Evolutionary conservation across 37 sponge, comb jelly and placozoan genomes (phyloP).

Genomic region (Halisarca cf. caerulea): DNA sequence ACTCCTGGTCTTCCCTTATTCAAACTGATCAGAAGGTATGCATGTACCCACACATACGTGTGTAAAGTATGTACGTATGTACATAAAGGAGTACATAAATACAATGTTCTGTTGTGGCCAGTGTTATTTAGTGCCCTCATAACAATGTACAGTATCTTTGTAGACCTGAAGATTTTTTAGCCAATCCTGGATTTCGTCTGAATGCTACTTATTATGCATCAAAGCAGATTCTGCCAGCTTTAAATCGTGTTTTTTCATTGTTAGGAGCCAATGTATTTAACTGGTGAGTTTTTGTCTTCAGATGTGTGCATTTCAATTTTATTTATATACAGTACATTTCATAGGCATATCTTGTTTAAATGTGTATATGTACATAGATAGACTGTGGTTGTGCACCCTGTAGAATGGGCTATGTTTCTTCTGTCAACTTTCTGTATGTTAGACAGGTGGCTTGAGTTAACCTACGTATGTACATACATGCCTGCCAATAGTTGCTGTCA

Average conservation of each 20-base stretch:
- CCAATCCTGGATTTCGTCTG: conserved; percentile 54
- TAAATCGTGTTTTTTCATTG: conserved; percentile 80
- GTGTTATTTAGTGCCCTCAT: no score
- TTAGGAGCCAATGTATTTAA: conserved; percentile 80
- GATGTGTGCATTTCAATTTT: no score
- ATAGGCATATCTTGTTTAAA: no score
- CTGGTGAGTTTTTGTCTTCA: conserved; percentile 62
- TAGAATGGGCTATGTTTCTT: no score
- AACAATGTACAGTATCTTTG: conserved; percentile 17
- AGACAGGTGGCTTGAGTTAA: no score
- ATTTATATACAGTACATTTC: no score
- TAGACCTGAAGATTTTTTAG: conserved; percentile 71
- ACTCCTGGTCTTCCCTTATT: conserved; percentile 88
- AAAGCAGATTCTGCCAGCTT: conserved; percentile 86
- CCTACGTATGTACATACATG: not conserved
- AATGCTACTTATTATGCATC: conserved; percentile 88
- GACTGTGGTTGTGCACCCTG: no score
- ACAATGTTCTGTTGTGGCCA: no score
- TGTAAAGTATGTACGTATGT: no score
- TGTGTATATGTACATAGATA: no score
- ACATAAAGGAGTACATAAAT: no score
- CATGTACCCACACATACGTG: not conserved
- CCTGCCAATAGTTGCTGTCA: not conserved
- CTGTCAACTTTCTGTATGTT: no score
- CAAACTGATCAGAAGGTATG: conserved; percentile 61